Base-by-base conservation (phyloP, 2,113 vertebrate genomes). In the Indicator maculatus region DNA sequence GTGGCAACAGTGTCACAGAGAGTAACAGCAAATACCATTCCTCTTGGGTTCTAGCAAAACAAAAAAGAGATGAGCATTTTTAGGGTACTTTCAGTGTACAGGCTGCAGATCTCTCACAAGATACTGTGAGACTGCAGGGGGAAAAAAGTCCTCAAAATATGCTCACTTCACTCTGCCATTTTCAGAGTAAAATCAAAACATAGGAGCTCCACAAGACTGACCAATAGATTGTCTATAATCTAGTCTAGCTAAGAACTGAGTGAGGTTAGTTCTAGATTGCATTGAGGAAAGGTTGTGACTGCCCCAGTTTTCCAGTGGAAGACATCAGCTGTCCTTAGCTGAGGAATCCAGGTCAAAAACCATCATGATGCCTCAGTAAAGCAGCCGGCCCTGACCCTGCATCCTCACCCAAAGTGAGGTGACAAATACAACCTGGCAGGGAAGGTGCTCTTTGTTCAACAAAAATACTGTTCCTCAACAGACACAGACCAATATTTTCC, bases 361-460 rank as follows among this genome's bases (percentile, higher is more conserved):
- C 36, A 11, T 5, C 0, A 0, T 56, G 10, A 31, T 64, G 52
- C 53, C 73, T 28, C 44, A 24, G 13, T 24, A 38, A 17, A 70
- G 36, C 23, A 44, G 8, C 8, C 26, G 69, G 36, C 28, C 44
- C 31, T 56, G n/a, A 28, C 21, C 27, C n/a, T 80, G 19, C 41
- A 81, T 9, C 61, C 60, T 38, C 23, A 58, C 2, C 2, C 53
- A 53, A 53, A 64, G 12, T 3, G 11, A 67, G 27, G 59, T 16
- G 27, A 63, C 16, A 79, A 85, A 78, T 9, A 24, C 61, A 82
- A 4, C 7, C 56, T 45, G 28, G 26, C 38, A 65, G 26, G 12
- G 47, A 86, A 60, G 12, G 6, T 33, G 19, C 14, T 71, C 8
- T 6, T 71, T 60, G 8, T 50, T 65, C 39, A 87, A 59, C 88